phyloP scores from a whole-genome alignment of 2,113 vertebrate species.

The Crypturellus undulatus region DNA sequence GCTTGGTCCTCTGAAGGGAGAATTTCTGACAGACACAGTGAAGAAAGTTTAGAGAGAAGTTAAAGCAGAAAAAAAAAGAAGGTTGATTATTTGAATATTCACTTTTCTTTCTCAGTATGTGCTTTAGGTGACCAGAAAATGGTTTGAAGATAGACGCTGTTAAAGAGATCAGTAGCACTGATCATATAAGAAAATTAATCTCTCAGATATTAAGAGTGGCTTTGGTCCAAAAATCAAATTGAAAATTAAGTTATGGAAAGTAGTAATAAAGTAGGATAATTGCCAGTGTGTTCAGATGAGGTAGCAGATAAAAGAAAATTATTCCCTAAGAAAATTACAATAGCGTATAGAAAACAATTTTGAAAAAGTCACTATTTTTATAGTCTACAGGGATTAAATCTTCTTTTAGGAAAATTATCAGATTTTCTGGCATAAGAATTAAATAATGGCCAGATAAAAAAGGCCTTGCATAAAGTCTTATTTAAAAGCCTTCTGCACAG shows the following conservation, averaged over 20 bases:
- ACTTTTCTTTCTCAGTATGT: not conserved
- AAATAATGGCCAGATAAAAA: slow-evolving; percentile 3
- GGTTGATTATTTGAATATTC: not conserved
- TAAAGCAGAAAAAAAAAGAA: not conserved
- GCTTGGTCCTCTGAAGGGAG: not conserved
- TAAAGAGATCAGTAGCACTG: slow-evolving; percentile 12
- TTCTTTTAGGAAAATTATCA: not conserved
- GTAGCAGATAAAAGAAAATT: slow-evolving; percentile 12
- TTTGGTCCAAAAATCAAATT: slow-evolving; percentile 23
- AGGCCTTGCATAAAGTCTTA: not conserved
- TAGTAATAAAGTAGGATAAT: slow-evolving; percentile 11
- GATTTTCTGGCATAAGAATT: slow-evolving; percentile 20
- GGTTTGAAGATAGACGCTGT: not conserved
- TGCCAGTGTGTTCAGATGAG: slow-evolving; percentile 3
- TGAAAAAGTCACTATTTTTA: not conserved
- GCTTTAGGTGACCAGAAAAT: not conserved
- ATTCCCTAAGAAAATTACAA: not conserved
- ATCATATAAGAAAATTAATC: slow-evolving; percentile 34
- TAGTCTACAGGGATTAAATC: slow-evolving; percentile 10
- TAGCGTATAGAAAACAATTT: not conserved
- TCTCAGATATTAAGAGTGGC: not conserved
- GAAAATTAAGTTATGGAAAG: slow-evolving; percentile 56
- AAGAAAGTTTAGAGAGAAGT: not conserved
- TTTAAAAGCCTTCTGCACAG: not conserved
- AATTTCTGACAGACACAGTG: not conserved